These are phyloP conservation scores for Drosophila melanica DNA, from an alignment of 1,140 invertebrate species.

Conservation along the genomic window DNA sequence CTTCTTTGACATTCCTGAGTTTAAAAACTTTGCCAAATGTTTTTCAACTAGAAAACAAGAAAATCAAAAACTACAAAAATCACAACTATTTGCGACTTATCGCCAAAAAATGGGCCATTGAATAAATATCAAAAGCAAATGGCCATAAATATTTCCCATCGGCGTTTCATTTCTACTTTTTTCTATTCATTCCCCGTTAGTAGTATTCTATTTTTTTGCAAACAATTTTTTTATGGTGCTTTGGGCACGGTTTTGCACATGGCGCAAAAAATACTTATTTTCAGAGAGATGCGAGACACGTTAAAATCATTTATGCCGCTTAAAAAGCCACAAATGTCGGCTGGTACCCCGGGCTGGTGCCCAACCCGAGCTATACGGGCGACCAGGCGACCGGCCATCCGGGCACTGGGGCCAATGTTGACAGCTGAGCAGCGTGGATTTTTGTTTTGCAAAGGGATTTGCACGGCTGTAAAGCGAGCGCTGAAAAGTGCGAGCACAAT, in stretches of 20 bases:
- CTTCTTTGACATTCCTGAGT: slow-evolving; percentile 28
- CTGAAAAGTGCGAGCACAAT: slow-evolving; percentile 51
- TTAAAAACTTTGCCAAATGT: slow-evolving; percentile 22
- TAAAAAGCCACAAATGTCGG: slow-evolving; percentile 75
- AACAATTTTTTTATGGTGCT: slow-evolving; percentile 23
- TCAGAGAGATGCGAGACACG: slow-evolving; percentile 35
- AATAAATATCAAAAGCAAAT: slow-evolving; percentile 80
- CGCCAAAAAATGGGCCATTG: slow-evolving; percentile 78
- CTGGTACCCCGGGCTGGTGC: slow-evolving; percentile 24
- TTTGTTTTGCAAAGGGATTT: slow-evolving; percentile 55
- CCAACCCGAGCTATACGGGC: too few species aligned
- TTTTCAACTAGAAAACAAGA: slow-evolving; percentile 13
- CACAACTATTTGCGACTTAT: slow-evolving; percentile 74
- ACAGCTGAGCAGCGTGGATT: slow-evolving; percentile 42
- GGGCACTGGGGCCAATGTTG: slow-evolving; percentile 1
- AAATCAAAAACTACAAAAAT: slow-evolving; percentile 33
- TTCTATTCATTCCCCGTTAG: slow-evolving; percentile 40
- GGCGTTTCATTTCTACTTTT: slow-evolving; percentile 55
- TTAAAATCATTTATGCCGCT: slow-evolving; percentile 76
- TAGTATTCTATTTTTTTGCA: slow-evolving; percentile 41
- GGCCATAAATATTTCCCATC: slow-evolving; percentile 74
- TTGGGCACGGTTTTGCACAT: slow-evolving; percentile 50
- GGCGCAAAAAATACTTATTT: slow-evolving; percentile 64
- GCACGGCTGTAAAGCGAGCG: slow-evolving; percentile 51
- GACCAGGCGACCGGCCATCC: not conserved